A percentile compares a stretch with the other conserved stretches of the same genome.
Conservation (phyloP, 2,797 vertebrate genomes). For the Syncerus caffer region DNA sequence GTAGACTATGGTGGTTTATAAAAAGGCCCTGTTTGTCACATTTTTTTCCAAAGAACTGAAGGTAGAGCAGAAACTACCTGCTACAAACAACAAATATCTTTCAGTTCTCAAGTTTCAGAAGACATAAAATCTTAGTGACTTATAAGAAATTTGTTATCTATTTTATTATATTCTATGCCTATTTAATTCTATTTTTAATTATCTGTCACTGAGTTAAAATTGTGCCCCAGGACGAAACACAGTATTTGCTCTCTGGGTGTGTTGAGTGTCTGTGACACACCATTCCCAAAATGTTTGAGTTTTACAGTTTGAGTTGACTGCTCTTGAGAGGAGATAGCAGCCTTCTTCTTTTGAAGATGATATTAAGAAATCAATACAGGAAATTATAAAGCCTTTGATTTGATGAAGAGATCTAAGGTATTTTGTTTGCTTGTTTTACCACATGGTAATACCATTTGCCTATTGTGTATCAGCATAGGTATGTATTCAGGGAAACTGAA, state of each 20-base stretch:
- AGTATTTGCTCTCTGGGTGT: neutral
- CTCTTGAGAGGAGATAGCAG: neutral
- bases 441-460: neutral
- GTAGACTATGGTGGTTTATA: neutral
- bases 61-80: neutral
- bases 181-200: neutral
- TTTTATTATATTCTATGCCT: neutral
- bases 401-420: neutral
- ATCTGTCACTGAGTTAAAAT: neutral
- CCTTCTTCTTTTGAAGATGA: neutral
- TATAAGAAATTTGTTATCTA: neutral
- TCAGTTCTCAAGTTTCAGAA: conserved; percentile 4
- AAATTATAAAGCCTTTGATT: neutral
- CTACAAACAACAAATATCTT: neutral
- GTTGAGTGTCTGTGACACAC: neutral
- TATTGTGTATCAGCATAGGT: neutral
- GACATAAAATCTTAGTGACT: neutral
- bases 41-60: neutral
- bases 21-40: neutral
- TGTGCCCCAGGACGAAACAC: neutral
- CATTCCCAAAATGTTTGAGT: neutral
- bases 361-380: neutral
- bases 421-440: neutral
- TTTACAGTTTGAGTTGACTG: neutral
- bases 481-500: neutral